phyloP scores from a whole-genome alignment of 2,113 vertebrate genomes.

The Acrocephalus arundinaceus region DNA sequence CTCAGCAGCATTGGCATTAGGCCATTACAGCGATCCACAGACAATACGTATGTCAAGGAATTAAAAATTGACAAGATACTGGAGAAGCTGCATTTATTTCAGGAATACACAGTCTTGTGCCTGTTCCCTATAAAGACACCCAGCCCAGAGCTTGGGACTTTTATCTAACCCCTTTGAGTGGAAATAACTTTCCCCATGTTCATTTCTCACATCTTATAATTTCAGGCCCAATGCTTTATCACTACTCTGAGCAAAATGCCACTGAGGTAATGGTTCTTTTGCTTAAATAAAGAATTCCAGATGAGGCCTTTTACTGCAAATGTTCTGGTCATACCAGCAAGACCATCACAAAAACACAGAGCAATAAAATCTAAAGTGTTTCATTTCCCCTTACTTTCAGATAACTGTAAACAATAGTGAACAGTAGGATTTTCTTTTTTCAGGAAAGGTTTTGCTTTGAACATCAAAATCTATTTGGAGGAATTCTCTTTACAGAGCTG shows the following conservation, averaged over 20 bases:
- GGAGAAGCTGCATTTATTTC: not conserved
- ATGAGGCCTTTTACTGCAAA: constrained; percentile 10
- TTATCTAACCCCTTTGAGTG: not conserved
- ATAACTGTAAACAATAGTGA: constrained; percentile 50
- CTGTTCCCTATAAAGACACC: not conserved
- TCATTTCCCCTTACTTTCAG: constrained; percentile 62
- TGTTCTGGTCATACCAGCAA: not conserved
- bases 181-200: not conserved
- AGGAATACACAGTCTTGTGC: not conserved
- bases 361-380: constrained; percentile 62
- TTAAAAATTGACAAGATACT: not conserved
- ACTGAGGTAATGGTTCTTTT: constrained; percentile 15
- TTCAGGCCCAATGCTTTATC: not conserved
- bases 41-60: not conserved
- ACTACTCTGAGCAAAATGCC: not conserved
- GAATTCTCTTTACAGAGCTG: not conserved
- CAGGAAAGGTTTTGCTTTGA: not conserved
- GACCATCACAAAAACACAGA: constrained; percentile 45
- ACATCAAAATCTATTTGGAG: not conserved
- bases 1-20: not conserved
- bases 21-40: not conserved
- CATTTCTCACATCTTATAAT: not conserved
- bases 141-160: not conserved
- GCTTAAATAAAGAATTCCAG: constrained; percentile 49
- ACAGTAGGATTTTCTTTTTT: constrained; percentile 8